phyloP scores from a whole-genome alignment of 2,113 vertebrate species.

The Parotia lawesii region DNA sequence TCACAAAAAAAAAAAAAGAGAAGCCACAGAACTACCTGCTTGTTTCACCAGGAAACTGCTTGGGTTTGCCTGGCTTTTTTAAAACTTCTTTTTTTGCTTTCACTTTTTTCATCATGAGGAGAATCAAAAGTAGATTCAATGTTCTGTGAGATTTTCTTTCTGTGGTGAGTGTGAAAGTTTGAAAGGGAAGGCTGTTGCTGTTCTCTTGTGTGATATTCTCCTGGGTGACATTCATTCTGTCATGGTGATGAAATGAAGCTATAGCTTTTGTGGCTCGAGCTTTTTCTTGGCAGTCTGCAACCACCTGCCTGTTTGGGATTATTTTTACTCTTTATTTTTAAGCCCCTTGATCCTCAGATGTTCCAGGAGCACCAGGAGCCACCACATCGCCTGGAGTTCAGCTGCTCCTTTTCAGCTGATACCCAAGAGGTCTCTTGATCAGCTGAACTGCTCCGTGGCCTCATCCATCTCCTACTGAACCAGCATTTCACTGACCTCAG shows the following conservation, averaged over 20 bases:
- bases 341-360: neutral
- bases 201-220: neutral
- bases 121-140: neutral
- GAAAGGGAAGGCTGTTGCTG: neutral
- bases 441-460: neutral
- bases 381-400: neutral
- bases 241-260: neutral
- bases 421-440: neutral
- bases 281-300: neutral
- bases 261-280: neutral
- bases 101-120: neutral
- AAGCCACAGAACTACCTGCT: neutral
- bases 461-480: neutral
- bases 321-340: constrained; percentile 19
- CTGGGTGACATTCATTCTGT: neutral
- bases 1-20: neutral
- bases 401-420: neutral
- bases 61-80: neutral
- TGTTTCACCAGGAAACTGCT: neutral
- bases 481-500: neutral
- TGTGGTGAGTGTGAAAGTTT: neutral
- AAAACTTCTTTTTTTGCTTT: neutral
- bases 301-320: constrained; percentile 4
- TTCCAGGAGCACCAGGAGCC: neutral
- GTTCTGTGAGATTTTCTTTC: neutral